A percentile compares a stretch with the other conserved stretches of the same genome.
phyloP scores from a whole-genome alignment of 2,888 invertebrate species.

The Bugula neritina region DNA sequence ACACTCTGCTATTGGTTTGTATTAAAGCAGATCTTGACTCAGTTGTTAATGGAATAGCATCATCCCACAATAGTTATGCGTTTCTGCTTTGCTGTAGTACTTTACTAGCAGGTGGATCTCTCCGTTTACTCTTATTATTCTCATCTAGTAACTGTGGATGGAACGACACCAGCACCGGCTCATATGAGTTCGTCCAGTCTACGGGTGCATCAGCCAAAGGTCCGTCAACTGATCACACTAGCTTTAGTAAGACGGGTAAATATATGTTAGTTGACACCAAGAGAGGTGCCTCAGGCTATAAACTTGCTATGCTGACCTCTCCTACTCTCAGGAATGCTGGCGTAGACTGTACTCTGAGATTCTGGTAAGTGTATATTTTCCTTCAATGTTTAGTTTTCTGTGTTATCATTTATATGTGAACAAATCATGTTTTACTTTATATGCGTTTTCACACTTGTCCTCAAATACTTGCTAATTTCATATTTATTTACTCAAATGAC shows the following conservation, averaged over 20 bases:
- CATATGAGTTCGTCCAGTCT: conserved; percentile 1
- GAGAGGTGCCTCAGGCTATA: conserved; percentile 55
- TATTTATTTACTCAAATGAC: too few relatives aligned
- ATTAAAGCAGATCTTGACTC: too few relatives aligned
- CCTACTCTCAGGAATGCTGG: conserved; percentile 63
- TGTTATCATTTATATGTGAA: background rate
- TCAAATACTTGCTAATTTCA: too few relatives aligned
- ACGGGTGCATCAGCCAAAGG: conserved; percentile 34
- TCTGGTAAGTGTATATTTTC: conserved; percentile 27
- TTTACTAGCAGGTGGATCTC: too few relatives aligned
- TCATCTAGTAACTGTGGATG: conserved; percentile 6
- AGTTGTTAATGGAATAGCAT: too few relatives aligned
- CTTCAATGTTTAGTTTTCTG: background rate
- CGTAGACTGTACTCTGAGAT: conserved; percentile 26
- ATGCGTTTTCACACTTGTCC: too few relatives aligned
- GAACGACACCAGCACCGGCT: conserved; percentile 4
- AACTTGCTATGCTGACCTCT: conserved; percentile 54
- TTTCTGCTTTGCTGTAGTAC: too few relatives aligned
- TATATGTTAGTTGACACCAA: conserved; percentile 73
- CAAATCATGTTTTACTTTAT: too few relatives aligned
- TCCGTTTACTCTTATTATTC: too few relatives aligned
- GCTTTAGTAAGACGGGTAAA: conserved; percentile 40
- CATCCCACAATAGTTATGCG: too few relatives aligned
- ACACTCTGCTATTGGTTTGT: too few relatives aligned
- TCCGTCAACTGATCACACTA: conserved; percentile 39